Evolutionary conservation across 1,140 invertebrate genomes (phyloP).

Genomic region (Dolichoris vasculosae): DNA sequence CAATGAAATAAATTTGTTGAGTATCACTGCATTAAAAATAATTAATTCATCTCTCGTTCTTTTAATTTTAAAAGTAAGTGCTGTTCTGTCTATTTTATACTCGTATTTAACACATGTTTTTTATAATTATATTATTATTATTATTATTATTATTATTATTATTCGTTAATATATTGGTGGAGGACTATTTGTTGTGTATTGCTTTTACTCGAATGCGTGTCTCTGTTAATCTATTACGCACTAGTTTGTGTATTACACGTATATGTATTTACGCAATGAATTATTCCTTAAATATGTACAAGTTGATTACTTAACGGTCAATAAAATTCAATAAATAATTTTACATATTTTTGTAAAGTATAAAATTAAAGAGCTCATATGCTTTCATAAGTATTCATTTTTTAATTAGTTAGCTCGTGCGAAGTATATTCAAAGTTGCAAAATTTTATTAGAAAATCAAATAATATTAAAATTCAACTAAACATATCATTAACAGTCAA

Average conservation of each 20-base stretch:
- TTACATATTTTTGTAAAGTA: neutral
- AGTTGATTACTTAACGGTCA: constrained; percentile 26
- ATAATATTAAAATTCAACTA: neutral
- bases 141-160: constrained; percentile 46
- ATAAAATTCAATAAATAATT: neutral
- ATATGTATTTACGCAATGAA: constrained; percentile 30
- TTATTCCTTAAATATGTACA: neutral
- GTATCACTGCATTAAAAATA: constrained; percentile 39
- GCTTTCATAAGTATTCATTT: neutral
- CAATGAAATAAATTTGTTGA: constrained; percentile 8
- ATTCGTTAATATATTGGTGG: constrained; percentile 55
- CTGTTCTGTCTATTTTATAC: constrained; percentile 46
- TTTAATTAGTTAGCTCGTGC: neutral
- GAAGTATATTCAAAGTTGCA: neutral
- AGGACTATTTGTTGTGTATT: constrained; percentile 55
- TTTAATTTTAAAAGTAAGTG: constrained; percentile 40
- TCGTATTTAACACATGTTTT: constrained; percentile 42
- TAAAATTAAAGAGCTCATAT: neutral
- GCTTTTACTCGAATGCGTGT: constrained; percentile 52
- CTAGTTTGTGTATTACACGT: constrained; percentile 53
- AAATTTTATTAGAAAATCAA: neutral
- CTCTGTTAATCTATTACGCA: constrained; percentile 48
- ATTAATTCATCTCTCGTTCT: constrained; percentile 38
- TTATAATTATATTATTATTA: constrained; percentile 38
- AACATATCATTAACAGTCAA: neutral